phyloP scores from a whole-genome alignment of 92 coral and sea anemone species.

The Epizoanthus ramosus region DNA sequence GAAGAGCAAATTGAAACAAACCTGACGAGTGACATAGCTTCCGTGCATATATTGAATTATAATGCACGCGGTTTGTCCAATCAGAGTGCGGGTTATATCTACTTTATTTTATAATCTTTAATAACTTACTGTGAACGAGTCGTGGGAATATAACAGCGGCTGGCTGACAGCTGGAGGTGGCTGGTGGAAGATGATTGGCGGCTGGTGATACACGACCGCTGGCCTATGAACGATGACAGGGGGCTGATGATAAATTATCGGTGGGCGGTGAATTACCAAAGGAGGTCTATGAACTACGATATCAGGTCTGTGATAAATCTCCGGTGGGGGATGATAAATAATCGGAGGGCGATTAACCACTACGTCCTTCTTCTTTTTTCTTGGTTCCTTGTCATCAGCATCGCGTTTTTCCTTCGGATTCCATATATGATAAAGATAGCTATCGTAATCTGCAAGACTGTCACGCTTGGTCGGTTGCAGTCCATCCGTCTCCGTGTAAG shows the following conservation, averaged over 20 bases:
- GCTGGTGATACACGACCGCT: conserved; percentile 98
- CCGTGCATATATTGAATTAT: no score
- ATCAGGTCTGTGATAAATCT: conserved; percentile 96
- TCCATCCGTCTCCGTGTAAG: conserved; percentile 33
- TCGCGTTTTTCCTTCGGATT: conserved; percentile 23
- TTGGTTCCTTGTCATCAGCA: background rate
- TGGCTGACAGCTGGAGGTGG: conserved; percentile 97
- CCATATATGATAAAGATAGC: conserved; percentile 27
- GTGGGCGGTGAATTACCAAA: conserved; percentile 98
- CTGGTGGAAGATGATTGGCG: conserved; percentile 98
- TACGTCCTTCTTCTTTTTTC: conserved; percentile 89
- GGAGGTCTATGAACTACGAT: conserved; percentile 98
- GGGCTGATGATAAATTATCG: conserved; percentile 96
- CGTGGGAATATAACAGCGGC: conserved; percentile 95
- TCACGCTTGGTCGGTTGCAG: conserved; percentile 59
- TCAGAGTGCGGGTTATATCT: no score
- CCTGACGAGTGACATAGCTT: no score
- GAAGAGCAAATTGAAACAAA: no score
- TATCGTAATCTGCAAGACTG: conserved; percentile 27
- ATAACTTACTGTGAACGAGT: conserved; percentile 80
- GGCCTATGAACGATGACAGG: conserved; percentile 99
- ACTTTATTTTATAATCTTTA: no score
- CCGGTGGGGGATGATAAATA: conserved; percentile 99
- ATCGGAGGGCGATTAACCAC: conserved; percentile 98
- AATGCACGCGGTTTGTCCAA: no score